phyloP scores from a whole-genome alignment of 2,797 vertebrate genomes.

The Siniperca undulata region DNA sequence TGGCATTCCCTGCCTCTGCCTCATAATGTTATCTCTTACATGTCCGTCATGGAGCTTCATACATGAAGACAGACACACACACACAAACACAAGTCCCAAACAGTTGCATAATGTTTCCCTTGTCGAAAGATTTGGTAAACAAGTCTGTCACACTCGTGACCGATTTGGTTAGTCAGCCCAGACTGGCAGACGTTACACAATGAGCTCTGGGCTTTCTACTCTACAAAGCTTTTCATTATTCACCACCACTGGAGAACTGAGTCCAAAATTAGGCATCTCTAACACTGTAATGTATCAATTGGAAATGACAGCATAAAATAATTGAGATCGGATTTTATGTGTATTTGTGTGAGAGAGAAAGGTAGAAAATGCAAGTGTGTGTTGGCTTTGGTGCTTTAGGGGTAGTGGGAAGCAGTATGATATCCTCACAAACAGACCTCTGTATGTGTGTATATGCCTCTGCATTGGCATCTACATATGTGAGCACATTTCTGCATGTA shows the following conservation, averaged over 20 bases:
- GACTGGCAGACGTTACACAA: conserved; percentile 70
- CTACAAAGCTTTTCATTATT: conserved; percentile 74
- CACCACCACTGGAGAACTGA: conserved; percentile 55
- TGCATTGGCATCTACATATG: neutral
- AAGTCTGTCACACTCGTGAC: conserved; percentile 75
- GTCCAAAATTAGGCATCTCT: conserved; percentile 59
- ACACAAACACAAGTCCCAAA: conserved; percentile 51
- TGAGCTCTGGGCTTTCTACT: conserved; percentile 60
- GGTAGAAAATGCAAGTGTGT: neutral
- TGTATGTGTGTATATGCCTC: neutral
- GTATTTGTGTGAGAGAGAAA: conserved; percentile 12
- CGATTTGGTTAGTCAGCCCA: conserved; percentile 73
- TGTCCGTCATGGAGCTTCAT: conserved; percentile 13
- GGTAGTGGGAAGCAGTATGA: neutral
- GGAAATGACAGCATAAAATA: conserved; percentile 61
- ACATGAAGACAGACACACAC: conserved; percentile 44
- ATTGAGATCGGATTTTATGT: conserved; percentile 38
- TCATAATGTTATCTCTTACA: conserved; percentile 19
- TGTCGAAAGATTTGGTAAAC: conserved; percentile 78
- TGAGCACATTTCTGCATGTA: neutral
- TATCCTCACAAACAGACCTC: neutral
- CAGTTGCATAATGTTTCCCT: conserved; percentile 71
- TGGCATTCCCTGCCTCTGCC: neutral
- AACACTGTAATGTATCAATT: conserved; percentile 60
- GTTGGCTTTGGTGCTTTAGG: neutral